Percentiles rank a stretch among this genome's conserved stretches.
Conservation (phyloP, 2,797 vertebrate species). For the Xyrichtys novacula region DNA sequence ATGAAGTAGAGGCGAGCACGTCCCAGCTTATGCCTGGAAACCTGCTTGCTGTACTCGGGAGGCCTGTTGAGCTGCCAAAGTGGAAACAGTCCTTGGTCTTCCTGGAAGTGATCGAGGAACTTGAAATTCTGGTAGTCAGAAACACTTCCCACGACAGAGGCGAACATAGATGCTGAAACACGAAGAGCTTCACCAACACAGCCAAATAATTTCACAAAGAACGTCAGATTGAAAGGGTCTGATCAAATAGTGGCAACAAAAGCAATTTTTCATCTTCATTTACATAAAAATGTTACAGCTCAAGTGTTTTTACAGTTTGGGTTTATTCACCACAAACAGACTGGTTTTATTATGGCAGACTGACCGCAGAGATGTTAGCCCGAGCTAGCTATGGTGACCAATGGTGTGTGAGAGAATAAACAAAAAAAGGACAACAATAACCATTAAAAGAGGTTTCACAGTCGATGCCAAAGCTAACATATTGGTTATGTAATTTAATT, state of each 20-base stretch:
- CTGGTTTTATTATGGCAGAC: neutral
- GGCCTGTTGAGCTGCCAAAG: slow-evolving; percentile 48
- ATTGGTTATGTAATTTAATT: too few relatives aligned
- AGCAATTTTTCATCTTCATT: neutral
- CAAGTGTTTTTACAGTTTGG: neutral
- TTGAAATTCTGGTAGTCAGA: slow-evolving; percentile 21
- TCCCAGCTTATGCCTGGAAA: slow-evolving; percentile 64
- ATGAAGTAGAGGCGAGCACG: slow-evolving; percentile 39
- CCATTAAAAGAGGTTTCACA: too few relatives aligned
- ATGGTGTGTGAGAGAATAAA: neutral
- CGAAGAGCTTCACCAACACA: neutral
- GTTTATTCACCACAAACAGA: neutral
- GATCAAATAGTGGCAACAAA: slow-evolving; percentile 4
- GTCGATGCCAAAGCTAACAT: too few relatives aligned
- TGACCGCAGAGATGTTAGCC: neutral
- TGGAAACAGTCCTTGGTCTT: slow-evolving; percentile 56
- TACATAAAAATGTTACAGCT: neutral
- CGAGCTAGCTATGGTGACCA: neutral
- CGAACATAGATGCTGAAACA: neutral
- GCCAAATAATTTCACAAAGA: neutral
- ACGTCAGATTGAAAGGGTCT: neutral
- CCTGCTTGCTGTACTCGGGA: slow-evolving; percentile 53
- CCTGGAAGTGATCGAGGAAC: slow-evolving; percentile 57
- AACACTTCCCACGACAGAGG: slow-evolving; percentile 14
- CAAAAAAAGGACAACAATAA: too few relatives aligned